Evolutionary conservation across 2,797 vertebrate genomes (phyloP), one percentile per base, ranked within the genome.

Genomic region (Mycteria americana): DNA sequence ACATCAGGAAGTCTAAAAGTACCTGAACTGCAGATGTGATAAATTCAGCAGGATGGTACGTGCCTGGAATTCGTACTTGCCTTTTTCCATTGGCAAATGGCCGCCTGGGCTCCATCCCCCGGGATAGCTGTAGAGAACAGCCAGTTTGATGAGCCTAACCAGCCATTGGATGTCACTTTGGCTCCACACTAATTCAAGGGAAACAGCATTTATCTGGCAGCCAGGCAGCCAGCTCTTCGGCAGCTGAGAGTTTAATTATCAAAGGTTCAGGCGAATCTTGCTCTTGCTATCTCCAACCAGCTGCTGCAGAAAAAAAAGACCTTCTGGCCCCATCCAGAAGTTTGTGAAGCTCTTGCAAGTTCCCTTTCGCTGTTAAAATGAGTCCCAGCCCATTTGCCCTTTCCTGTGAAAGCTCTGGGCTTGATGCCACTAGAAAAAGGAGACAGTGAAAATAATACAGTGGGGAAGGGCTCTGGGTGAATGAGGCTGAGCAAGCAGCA

Each of bases 131-230:
- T 93, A 89, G 81, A 96, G 89, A 97, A 96, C 94, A 95, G 97
- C 93, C 93, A 93, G 93, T 96, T 93, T 97, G 96, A 97, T 97
- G 93, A 97, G 92, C 94, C 92, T 97, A 97, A 97, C 93, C 96
- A 96, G 92, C 97, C 96, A 97, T 96, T 96, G 96, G 95, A 97
- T 97, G 96, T 95, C 96, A 97, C 95, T 97, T 97, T 97, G 96
- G 91, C 96, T 97, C 94, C 95, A 97, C 89, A 95, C 89, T 94
- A 97, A 97, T 96, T 95, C 95, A 96, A 92, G 93, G 92, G 88
- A 97, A 95, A 94, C 92, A 96, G 95, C 96, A 96, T 97, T 97
- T 96, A 94, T 97, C 92, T 93, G 96, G 93, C 96, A 97, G 85
- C 82, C 81, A 94, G 86, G 91, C 92, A 94, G 88, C 92, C 85